Evolutionary conservation across 2,888 invertebrate species (phyloP).

Genomic region (Drosophila lacicola): DNA sequence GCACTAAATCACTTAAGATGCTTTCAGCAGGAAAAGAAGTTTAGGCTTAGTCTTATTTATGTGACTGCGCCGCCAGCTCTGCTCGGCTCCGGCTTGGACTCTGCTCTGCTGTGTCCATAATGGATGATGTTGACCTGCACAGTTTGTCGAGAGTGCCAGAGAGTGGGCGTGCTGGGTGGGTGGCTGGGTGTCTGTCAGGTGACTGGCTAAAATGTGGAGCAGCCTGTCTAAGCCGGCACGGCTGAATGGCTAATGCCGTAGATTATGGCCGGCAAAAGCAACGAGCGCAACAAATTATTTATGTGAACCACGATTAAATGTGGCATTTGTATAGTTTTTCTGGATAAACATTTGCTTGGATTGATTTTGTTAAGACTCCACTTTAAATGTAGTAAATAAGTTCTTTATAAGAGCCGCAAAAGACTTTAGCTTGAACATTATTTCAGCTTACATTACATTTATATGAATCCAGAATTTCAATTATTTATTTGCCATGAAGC

Average conservation of each 20-base stretch:
- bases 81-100: constrained; percentile 13
- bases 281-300: constrained; percentile 1
- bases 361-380: neutral
- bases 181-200: constrained; percentile 51
- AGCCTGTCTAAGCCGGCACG: constrained; percentile 56
- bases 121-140: constrained; percentile 78
- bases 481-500: too few relatives aligned
- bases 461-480: too few relatives aligned
- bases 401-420: too few relatives aligned
- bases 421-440: too few relatives aligned
- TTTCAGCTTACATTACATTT: too few relatives aligned
- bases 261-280: constrained; percentile 56
- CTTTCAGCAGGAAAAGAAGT: constrained; percentile 76
- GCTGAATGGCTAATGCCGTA: constrained; percentile 71
- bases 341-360: constrained; percentile 14
- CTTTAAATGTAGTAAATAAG: too few relatives aligned
- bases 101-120: constrained; percentile 44
- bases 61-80: constrained; percentile 43
- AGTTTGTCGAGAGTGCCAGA: constrained; percentile 29
- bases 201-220: constrained; percentile 60
- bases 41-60: constrained; percentile 78
- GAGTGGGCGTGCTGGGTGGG: constrained; percentile 29
- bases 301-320: constrained; percentile 23
- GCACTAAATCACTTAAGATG: constrained; percentile 81
- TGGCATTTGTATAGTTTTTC: constrained; percentile 11